Conservation (phyloP, 2,113 vertebrate genomes). For the Chaetorhynchus papuensis region DNA sequence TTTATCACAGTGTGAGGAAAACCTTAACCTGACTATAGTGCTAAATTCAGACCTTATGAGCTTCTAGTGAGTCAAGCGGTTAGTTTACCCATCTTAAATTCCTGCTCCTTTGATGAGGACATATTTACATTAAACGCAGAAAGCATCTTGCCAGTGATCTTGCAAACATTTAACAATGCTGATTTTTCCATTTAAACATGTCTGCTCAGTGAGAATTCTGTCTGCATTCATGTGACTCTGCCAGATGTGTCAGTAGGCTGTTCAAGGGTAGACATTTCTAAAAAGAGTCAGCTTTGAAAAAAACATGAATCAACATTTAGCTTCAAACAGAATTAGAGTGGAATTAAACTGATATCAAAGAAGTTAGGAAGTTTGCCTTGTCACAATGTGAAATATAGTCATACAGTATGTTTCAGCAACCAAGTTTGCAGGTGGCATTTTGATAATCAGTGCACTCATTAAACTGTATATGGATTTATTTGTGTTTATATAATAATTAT, state of each 20-base stretch:
- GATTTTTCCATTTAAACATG: neutral
- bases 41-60: neutral
- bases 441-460: neutral
- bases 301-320: conserved; percentile 45
- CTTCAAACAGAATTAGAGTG: conserved; percentile 53
- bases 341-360: conserved; percentile 55
- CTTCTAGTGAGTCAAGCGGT: neutral
- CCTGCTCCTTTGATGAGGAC: neutral
- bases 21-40: neutral
- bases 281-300: conserved; percentile 41
- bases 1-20: neutral
- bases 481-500: neutral
- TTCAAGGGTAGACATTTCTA: neutral
- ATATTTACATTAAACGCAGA: neutral
- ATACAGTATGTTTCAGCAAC: neutral
- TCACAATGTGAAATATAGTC: neutral
- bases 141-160: neutral
- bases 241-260: conserved; percentile 5
- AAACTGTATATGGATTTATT: neutral
- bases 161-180: neutral
- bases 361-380: conserved; percentile 18
- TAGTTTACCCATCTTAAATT: neutral
- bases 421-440: neutral
- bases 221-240: neutral
- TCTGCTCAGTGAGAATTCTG: neutral